phyloP scores from a whole-genome alignment of 2,113 vertebrate species.

The Solenodon paradoxus region DNA sequence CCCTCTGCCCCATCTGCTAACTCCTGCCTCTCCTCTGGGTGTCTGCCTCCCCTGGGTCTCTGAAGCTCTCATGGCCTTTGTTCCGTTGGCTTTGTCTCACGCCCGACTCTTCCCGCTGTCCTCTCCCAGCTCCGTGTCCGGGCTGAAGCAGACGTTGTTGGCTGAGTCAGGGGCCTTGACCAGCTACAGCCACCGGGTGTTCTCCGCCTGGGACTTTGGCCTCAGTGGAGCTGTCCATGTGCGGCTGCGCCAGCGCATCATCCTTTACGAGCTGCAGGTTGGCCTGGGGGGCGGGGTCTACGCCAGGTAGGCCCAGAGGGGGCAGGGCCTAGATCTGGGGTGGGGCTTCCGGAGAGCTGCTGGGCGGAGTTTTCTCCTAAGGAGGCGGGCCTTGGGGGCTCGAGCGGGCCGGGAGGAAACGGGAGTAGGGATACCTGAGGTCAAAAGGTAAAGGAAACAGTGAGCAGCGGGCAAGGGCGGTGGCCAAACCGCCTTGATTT shows the following conservation, averaged over 20 bases:
- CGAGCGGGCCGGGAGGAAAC: not conserved
- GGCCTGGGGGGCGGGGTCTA: rapidly evolving
- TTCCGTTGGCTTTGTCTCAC: not conserved
- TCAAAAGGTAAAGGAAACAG: not conserved
- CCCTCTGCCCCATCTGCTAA: not conserved
- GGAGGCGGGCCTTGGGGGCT: not conserved
- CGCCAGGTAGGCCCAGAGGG: rapidly evolving
- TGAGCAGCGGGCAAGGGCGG: rapidly evolving
- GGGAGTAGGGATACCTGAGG: rapidly evolving
- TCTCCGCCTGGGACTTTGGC: constrained; percentile 90
- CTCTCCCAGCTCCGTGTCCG: constrained; percentile 83
- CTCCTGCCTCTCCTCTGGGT: not conserved
- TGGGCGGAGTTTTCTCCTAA: not conserved
- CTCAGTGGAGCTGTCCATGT: constrained; percentile 81
- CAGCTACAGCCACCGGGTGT: constrained; percentile 88
- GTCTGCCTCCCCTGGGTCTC: not conserved
- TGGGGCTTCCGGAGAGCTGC: not conserved
- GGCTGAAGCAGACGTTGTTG: constrained; percentile 84
- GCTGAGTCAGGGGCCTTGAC: constrained; percentile 82
- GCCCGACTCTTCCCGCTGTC: rapidly evolving
- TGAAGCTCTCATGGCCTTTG: not conserved
- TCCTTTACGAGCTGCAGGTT: constrained; percentile 89
- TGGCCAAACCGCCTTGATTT: not conserved
- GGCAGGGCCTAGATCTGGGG: not conserved
- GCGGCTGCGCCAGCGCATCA: constrained; percentile 85